Evolutionary conservation across 2,113 vertebrate species (phyloP), one percentile per base, ranked within the genome.

Genomic region (Octodon degus): DNA sequence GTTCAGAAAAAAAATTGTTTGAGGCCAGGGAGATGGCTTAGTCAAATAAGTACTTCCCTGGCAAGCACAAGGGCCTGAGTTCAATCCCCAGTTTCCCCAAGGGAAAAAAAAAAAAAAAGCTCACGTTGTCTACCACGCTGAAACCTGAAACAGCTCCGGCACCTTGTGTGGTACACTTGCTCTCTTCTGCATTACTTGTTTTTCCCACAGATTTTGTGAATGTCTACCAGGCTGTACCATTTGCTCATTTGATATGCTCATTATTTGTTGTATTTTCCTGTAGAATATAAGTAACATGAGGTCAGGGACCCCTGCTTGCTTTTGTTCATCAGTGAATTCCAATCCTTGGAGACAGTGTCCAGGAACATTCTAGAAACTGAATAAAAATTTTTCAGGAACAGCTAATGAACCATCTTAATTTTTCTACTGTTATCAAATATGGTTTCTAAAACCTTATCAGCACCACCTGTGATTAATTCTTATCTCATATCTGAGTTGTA

Each of bases 391-490:
- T 88, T 16, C 53, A 62, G 62, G 47, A 13, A 62, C 82, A 87
- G 62, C 3, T 87, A 72, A 70, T 53, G 68, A 74, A 37, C 60
- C 60, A 32, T 53, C 22, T 11, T 47, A 43, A 82, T 90, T 80
- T 68, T n/a, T 43, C 47, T n/a, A 30, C 24, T 63, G 37, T 43
- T 86, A 55, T n/a, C 53, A 74, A 40, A 43, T 8, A 7, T 82
- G 27, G 3, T 27, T 91, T 97, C 24, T 70, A 30, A 80, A 82
- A 86, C 30, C 24, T 97, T 63, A 43, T 90, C 34, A 88, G 30
- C 2, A 87, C 12, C 30, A 20, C 13, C 9, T 80, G 40, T 13
- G 37, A 17, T 85, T 70, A 27, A 12, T 30, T 25, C 60, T 55
- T 86, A 17, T 25, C 4, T 27, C 68, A 16, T 40, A 83, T 80